Evolutionary conservation across 2,888 invertebrate genomes (phyloP), one percentile per base, ranked within the genome.

Genomic region (Drosophila flavopinicola): DNA sequence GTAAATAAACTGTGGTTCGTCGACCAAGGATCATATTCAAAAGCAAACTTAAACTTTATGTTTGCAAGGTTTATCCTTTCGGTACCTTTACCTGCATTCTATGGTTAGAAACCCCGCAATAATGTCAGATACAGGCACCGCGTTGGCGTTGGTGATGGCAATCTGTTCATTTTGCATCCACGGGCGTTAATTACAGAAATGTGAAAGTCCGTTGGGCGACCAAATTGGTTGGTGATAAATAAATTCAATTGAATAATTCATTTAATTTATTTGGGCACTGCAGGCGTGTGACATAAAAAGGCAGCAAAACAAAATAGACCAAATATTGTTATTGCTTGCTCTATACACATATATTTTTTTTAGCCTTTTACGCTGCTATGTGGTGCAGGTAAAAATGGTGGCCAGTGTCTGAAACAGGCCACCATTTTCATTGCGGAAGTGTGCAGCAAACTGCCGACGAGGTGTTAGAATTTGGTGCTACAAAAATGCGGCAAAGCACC

Each of bases 231-330:
- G 79, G 88, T 83, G 85, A 88, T 89, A 89, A 89, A 88, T 88
- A 89, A 88, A 88, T 88, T 75, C 84, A 88, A 88, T 89, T 88
- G 88, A 89, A 88, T 88, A 78, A 88, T 88, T 89, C 83, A 88
- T 88, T 88, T 88, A 89, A 88, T 88, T 88, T 88, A 88, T 87
- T 88, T 88, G 58, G 67, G 65, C 57, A 27, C 47, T 65, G 69
- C 65, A 42, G 61, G 44, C 49, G 65, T 48, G 78, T 74, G 63
- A 64, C 60, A 70, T 29, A 59, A 59, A 73, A 73, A 63, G 41
- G 51, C 38, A 48, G 32, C 17, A 11, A 37, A 48, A 53, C 37
- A 24, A 39, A 29, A 56, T 35, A 42, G 63, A 52, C 56, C 44
- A 75, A 66, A 24, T 58, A 27, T 59, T 57, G 49, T 52, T 41